Percentiles rank a stretch among this genome's conserved stretches.
Conservation (phyloP, 2,797 vertebrate genomes). For the Girardinus metallicus region DNA sequence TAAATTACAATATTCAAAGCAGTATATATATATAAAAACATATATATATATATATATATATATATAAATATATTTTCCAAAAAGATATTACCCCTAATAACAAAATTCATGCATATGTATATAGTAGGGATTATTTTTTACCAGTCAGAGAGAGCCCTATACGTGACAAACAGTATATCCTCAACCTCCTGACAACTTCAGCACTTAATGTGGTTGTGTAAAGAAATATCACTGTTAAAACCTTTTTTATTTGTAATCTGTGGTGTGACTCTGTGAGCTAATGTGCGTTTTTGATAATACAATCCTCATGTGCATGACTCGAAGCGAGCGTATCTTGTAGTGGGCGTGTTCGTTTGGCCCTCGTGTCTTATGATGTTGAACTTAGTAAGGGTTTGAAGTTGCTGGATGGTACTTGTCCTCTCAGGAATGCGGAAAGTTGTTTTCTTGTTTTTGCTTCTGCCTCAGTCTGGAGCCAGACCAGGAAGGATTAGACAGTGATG, state of each 20-base stretch:
- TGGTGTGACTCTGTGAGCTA: conserved; percentile 69
- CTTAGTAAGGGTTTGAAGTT: conserved; percentile 77
- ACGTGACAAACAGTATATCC: conserved; percentile 77
- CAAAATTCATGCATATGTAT: conserved; percentile 63
- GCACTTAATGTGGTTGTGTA: conserved; percentile 82
- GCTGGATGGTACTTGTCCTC: conserved; percentile 79
- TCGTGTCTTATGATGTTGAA: conserved; percentile 76
- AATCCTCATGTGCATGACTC: conserved; percentile 60
- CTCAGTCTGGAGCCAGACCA: conserved; percentile 75
- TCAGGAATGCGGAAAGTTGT: conserved; percentile 77
- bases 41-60: conserved; percentile 5
- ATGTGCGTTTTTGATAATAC: conserved; percentile 61
- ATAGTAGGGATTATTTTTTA: conserved; percentile 82
- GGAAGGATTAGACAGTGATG: conserved; percentile 68
- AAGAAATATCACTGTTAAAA: conserved; percentile 78
- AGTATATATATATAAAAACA: conserved; percentile 6
- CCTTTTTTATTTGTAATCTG: conserved; percentile 69
- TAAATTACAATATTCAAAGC: conserved; percentile 71
- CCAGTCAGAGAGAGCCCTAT: conserved; percentile 78
- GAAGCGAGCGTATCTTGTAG: conserved; percentile 38
- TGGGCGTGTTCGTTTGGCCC: conserved; percentile 55
- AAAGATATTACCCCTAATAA: conserved; percentile 70
- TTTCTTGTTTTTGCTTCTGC: conserved; percentile 67
- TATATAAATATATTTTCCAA: conserved; percentile 71
- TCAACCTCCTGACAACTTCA: conserved; percentile 74